Percentiles rank a stretch among this genome's conserved stretches.
phyloP scores from a whole-genome alignment of 2,113 vertebrate species.

The Greenwoodochromis staneri region DNA sequence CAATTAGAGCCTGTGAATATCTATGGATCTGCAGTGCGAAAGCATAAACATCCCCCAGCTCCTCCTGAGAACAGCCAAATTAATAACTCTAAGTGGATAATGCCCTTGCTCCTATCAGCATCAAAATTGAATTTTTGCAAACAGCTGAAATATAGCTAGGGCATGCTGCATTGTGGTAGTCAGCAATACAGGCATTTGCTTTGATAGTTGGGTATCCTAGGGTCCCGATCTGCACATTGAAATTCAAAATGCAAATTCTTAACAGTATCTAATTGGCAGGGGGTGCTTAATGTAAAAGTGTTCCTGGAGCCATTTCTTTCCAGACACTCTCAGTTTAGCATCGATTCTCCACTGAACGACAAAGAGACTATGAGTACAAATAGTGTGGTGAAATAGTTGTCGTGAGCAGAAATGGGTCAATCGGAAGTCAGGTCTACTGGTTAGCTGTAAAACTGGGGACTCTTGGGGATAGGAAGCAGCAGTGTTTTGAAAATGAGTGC shows the following conservation, averaged over 20 bases:
- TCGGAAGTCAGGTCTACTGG: conserved; percentile 16
- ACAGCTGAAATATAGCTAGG: conserved; percentile 55
- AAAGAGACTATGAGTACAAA: conserved; percentile 14
- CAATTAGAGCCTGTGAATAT: conserved; percentile 77
- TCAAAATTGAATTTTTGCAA: conserved; percentile 73
- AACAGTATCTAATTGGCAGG: conserved; percentile 42
- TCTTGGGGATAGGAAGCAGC: background rate
- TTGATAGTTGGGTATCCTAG: conserved; percentile 37
- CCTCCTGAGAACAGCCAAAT: conserved; percentile 74
- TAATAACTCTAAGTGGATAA: conserved; percentile 78
- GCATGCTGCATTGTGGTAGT: conserved; percentile 15
- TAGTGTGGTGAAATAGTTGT: background rate
- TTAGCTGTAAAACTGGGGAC: background rate
- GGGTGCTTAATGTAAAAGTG: conserved; percentile 28
- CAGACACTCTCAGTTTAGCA: background rate
- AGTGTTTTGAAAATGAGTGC: conserved; percentile 10
- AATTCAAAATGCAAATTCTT: conserved; percentile 55
- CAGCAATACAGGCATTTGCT: conserved; percentile 25
- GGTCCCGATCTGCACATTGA: conserved; percentile 22
- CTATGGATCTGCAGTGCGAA: conserved; percentile 64
- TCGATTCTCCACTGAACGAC: conserved; percentile 11
- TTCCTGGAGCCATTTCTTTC: conserved; percentile 41
- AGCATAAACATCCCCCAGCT: conserved; percentile 69
- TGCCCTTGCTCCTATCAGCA: conserved; percentile 75
- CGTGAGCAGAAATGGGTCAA: conserved; percentile 12